Evolutionary conservation across 1,140 invertebrate species (phyloP), one percentile per base, ranked within the genome.

Genomic region (Drosophila triauraria): DNA sequence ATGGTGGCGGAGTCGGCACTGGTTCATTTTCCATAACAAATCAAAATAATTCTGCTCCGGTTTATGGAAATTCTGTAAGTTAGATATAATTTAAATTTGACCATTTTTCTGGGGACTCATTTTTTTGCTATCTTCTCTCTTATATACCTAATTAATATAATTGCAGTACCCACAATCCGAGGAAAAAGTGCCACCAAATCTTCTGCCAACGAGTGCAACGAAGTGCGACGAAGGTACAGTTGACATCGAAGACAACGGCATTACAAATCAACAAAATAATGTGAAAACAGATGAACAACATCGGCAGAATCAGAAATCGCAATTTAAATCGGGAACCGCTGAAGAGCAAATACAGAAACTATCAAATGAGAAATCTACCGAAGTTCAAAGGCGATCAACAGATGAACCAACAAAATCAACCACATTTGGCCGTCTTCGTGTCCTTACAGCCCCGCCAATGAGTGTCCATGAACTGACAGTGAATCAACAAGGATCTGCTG

Each of bases 361-460:
- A 27, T 20, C 38, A 12, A 10, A 44, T 3, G 82, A 80, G 6
- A 77, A 85, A 17, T 27, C 15, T 20, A 15, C 12, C 17, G 79
- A 91, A 46, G 17, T 10, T 32, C 71, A 57, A 20, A 85, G 63
- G 4, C 61, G 78, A 3, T 59, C 67, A 15, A 38, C 44, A 6
- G 65, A 61, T 13, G 82, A 91, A 6, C 72, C 61, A 53, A 91
- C 59, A 47, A 91, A 81, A 32, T 94, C 95, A 8, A 95, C 94
- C 2, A 56, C 53, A 6, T 92, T 95, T 80, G 95, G 95, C 2
- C 92, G 95, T 0, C 92, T 95, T 25, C 93, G 95, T 17, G 95
- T 96, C 13, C 94, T 95, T 9, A 94, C 95, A 25, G 94, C 94
- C n/a, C 94, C 94, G 48, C 94, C 94, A 25, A 94, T 93, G 13